A percentile compares a stretch with the other conserved stretches of the same genome.
Evolutionary conservation across 2,797 vertebrate genomes (phyloP).

Genomic region (Pseudochirops cupreus): DNA sequence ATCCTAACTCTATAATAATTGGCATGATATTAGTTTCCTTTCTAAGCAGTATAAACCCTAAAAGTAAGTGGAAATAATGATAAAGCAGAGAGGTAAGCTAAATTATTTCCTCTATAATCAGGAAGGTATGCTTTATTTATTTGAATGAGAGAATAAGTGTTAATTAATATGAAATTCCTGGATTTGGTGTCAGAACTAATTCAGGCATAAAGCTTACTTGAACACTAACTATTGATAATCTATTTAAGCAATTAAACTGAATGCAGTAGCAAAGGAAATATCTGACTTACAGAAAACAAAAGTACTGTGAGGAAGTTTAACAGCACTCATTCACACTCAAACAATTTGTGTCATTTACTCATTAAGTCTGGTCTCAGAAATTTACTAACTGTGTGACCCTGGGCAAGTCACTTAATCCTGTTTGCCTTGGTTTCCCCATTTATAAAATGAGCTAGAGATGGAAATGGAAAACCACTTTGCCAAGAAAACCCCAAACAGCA

Average conservation of each 20-base stretch:
- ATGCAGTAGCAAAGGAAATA: background rate
- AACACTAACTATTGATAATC: background rate
- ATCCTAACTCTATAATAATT: constrained; percentile 37
- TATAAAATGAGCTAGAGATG: background rate
- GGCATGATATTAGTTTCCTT: background rate
- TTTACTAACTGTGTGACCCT: background rate
- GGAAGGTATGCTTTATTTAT: constrained; percentile 11
- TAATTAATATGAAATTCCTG: constrained; percentile 6
- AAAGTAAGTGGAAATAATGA: constrained; percentile 9
- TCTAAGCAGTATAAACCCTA: background rate
- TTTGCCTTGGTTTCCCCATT: background rate
- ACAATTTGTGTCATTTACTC: background rate
- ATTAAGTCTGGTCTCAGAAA: background rate
- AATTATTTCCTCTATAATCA: background rate
- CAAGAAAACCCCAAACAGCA: background rate
- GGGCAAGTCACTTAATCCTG: background rate
- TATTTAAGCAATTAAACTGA: constrained; percentile 21
- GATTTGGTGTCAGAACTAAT: constrained; percentile 12
- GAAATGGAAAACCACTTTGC: background rate
- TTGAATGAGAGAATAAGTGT: background rate
- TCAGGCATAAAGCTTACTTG: background rate
- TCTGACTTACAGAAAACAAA: background rate
- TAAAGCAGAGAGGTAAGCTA: constrained; percentile 12
- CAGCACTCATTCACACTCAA: constrained; percentile 24
- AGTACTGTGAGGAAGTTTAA: constrained; percentile 2